Conservation (phyloP, 2,888 invertebrate genomes). For the Erpobdella octoculata region DNA sequence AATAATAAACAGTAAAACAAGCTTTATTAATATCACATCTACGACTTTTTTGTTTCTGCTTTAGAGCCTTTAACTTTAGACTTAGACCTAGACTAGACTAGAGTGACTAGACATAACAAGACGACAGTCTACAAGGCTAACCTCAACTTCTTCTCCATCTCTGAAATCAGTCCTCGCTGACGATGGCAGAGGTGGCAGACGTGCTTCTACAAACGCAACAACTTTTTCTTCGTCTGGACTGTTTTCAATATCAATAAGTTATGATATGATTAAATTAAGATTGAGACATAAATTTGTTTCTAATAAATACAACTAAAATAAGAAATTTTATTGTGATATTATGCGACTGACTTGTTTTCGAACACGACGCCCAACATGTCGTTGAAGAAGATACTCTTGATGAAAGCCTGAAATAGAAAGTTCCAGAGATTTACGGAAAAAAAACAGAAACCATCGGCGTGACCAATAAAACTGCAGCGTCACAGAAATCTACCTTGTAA, state of each 20-base stretch:
- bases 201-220: slow-evolving; percentile 81
- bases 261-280: too few relatives aligned
- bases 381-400: slow-evolving; percentile 75
- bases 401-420: slow-evolving; percentile 48
- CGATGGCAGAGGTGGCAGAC: slow-evolving; percentile 67
- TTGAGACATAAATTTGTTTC: too few relatives aligned
- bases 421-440: background rate
- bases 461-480: background rate
- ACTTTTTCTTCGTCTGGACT: slow-evolving; percentile 90
- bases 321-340: too few relatives aligned
- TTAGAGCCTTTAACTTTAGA: too few relatives aligned
- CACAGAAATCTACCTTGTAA: slow-evolving; percentile 59
- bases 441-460: background rate
- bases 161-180: slow-evolving; percentile 62
- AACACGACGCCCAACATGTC: slow-evolving; percentile 86
- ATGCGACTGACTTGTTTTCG: slow-evolving; percentile 96
- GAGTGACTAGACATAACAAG: too few relatives aligned
- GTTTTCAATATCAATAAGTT: background rate
- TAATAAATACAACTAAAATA: background rate
- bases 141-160: slow-evolving; percentile 83
- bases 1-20: too few relatives aligned
- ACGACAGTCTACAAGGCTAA: slow-evolving; percentile 36
- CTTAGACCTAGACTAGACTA: too few relatives aligned
- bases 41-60: too few relatives aligned
- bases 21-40: too few relatives aligned